Conservation (phyloP, 2,113 vertebrate genomes). For the Paraplagusia blochii region DNA sequence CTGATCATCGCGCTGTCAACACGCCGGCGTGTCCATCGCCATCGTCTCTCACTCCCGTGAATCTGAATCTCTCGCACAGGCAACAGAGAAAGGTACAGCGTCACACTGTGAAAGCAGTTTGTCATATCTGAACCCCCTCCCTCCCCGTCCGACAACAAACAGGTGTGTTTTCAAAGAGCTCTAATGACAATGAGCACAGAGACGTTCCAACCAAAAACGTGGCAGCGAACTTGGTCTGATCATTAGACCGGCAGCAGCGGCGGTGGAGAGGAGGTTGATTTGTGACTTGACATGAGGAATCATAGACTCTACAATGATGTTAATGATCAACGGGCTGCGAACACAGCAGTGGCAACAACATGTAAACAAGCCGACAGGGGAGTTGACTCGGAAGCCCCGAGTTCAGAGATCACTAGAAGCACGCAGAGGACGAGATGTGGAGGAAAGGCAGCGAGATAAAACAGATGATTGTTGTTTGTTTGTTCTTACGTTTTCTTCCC, state of each 20-base stretch:
- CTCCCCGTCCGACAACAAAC: slow-evolving; percentile 19
- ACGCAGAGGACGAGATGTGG: slow-evolving; percentile 47
- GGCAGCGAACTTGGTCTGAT: slow-evolving; percentile 46
- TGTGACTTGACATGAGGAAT: slow-evolving; percentile 52
- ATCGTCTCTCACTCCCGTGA: slow-evolving; percentile 3
- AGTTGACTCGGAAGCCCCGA: slow-evolving; percentile 55
- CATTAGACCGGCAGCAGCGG: slow-evolving; percentile 51
- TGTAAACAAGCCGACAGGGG: slow-evolving; percentile 74
- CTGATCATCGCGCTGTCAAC: slow-evolving; percentile 41
- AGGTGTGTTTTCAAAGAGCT: slow-evolving; percentile 47
- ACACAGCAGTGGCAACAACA: slow-evolving; percentile 38
- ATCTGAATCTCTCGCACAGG: slow-evolving; percentile 5
- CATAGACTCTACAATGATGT: slow-evolving; percentile 63
- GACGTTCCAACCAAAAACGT: slow-evolving; percentile 23
- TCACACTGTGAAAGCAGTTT: slow-evolving; percentile 1
- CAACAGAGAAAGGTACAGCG: not conserved
- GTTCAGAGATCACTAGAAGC: slow-evolving; percentile 70
- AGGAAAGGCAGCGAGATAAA: slow-evolving; percentile 63
- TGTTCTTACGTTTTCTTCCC: slow-evolving; percentile 65
- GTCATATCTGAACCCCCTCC: not conserved
- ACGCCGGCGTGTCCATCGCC: not conserved
- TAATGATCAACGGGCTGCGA: slow-evolving; percentile 62
- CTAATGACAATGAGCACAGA: slow-evolving; percentile 44
- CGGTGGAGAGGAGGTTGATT: slow-evolving; percentile 48
- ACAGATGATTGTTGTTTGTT: slow-evolving; percentile 71